Base-by-base conservation (phyloP, 2,113 vertebrate genomes). In the Tetrax tetrax region DNA sequence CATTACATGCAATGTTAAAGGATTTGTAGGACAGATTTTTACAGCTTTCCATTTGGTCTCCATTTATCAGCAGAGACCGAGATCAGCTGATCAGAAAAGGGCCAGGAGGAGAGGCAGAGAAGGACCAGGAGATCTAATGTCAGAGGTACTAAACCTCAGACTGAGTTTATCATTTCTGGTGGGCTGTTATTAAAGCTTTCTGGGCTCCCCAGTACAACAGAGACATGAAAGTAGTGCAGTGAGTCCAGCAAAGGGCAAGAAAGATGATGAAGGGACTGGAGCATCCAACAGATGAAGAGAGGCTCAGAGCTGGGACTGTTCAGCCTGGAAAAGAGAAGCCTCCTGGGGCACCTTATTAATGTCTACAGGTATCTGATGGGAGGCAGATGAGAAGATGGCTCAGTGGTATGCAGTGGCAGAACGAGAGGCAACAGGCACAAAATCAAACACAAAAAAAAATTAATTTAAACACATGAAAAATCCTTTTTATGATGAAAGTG, bases 21-120 rank as follows among this genome's bases (percentile, higher is more conserved):
- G 82, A 88, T 81, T 85, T 51, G 24, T 23, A 74, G 75, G 76
- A 71, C 74, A 87, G 85, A 74, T 83, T 95, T 95, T 91, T 93
- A 37, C 80, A 95, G 69, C 57, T 95, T 83, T 89, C 51, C 64
- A 69, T 93, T 93, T 87, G 83, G 45, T 86, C 86, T 83, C 53
- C 69, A 61, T 82, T 90, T 64, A 71, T 87, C 83, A 92, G 69
- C 76, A 86, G 41, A 90, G 79, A 60, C 54, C 60, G 61, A 83
- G 29, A 84, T 48, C 41, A 41, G 41, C 53, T 82, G 85, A 14
- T 41, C 22, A 77, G 68, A 77, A 77, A 83, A 75, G 17, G 66
- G 6, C 31, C 82, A 83, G 69, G 45, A 95, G 47, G 21, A 89
- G 33, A 85, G 22, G 56, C 17, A 80, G 54, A 47, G 48, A n/a